Evolutionary conservation across 2,113 vertebrate species (phyloP).

Genomic region (Myxocyprinus asiaticus): DNA sequence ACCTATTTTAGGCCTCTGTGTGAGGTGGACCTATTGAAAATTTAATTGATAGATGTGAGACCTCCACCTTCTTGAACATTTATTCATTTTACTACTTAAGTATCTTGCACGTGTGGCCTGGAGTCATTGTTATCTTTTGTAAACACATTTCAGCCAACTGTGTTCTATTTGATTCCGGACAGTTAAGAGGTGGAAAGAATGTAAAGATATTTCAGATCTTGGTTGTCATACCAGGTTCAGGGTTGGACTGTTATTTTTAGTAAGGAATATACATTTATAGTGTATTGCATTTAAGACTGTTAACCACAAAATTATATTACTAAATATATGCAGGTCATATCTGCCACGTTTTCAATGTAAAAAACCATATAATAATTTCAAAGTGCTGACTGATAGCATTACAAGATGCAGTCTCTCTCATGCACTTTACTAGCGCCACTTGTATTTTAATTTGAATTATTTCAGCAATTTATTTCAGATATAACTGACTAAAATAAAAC

Average conservation of each 20-base stretch:
- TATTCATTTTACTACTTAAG: slow-evolving; percentile 12
- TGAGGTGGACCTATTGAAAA: slow-evolving; percentile 30
- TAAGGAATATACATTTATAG: not conserved
- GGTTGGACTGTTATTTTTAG: not conserved
- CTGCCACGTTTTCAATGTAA: not conserved
- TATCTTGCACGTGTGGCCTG: too few species aligned
- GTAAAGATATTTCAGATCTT: too few species aligned
- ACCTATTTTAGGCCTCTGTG: slow-evolving; percentile 31
- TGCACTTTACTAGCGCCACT: not conserved
- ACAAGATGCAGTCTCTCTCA: not conserved
- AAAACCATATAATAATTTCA: not conserved
- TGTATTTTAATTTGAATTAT: too few species aligned
- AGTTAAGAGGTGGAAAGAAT: too few species aligned
- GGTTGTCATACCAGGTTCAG: too few species aligned
- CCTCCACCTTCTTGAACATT: not conserved
- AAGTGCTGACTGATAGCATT: not conserved
- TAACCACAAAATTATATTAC: too few species aligned
- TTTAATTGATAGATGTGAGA: not conserved
- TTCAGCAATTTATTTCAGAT: too few species aligned
- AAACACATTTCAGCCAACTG: too few species aligned
- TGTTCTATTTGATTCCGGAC: too few species aligned
- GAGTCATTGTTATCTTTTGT: too few species aligned
- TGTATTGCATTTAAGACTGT: too few species aligned
- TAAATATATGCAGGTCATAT: not conserved
- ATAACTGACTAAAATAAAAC: too few species aligned